Conservation (phyloP, 2,888 invertebrate species). For the Drosophila fungiperda region DNA sequence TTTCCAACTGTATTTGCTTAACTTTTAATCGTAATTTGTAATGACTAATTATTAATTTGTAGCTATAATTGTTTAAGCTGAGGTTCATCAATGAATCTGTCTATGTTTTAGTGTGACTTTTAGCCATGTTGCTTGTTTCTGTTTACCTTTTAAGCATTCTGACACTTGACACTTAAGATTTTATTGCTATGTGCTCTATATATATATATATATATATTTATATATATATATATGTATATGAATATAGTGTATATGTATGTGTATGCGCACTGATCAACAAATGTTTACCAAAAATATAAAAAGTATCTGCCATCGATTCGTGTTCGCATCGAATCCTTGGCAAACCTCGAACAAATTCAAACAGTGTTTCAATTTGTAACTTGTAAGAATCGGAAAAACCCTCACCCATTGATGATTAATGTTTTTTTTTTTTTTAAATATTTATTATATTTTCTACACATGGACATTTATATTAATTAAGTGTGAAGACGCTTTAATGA, state of each 20-base stretch:
- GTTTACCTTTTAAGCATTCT: slow-evolving; percentile 36
- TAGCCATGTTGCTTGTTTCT: slow-evolving; percentile 55
- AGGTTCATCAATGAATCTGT: slow-evolving; percentile 11
- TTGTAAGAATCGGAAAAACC: background rate
- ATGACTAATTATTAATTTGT: slow-evolving; percentile 8
- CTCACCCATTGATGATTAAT: background rate
- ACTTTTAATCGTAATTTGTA: slow-evolving; percentile 12
- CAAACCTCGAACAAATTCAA: slow-evolving; percentile 17
- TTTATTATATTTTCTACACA: background rate
- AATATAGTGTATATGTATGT: slow-evolving; percentile 18
- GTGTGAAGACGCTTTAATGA: slow-evolving; percentile 4
- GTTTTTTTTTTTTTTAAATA: background rate
- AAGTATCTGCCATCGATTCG: slow-evolving; percentile 32
- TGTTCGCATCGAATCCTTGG: slow-evolving; percentile 19
- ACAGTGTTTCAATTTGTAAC: background rate
- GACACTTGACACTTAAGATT: slow-evolving; percentile 26
- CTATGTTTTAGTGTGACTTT: slow-evolving; percentile 16
- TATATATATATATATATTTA: slow-evolving; percentile 9
- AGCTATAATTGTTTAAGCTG: slow-evolving; percentile 11
- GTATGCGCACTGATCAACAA: slow-evolving; percentile 2
- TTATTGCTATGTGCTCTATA: slow-evolving; percentile 13
- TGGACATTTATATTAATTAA: background rate
- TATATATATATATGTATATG: slow-evolving; percentile 5
- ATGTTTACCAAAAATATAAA: slow-evolving; percentile 56
- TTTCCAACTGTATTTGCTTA: slow-evolving; percentile 38